Conservation (phyloP, 1,140 invertebrate genomes). For the Micrasema longulum region DNA sequence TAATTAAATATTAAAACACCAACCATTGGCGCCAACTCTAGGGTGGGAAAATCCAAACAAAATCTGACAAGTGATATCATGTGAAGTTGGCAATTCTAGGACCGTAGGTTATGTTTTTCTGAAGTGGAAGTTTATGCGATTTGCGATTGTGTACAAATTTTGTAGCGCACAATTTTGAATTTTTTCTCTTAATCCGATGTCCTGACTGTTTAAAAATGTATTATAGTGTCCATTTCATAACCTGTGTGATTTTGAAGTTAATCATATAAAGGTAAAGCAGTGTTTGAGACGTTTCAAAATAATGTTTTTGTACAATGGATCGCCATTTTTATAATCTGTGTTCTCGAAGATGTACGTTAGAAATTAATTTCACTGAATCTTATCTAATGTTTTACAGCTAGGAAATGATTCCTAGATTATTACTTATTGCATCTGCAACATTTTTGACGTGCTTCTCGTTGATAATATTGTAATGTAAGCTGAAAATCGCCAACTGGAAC, state of each 20-base stretch:
- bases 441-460: background rate
- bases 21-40: constrained; percentile 31
- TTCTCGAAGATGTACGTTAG: background rate
- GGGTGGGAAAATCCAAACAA: constrained; percentile 42
- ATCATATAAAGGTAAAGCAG: constrained; percentile 40
- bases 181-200: constrained; percentile 33
- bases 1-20: too few species aligned
- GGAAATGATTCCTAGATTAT: background rate
- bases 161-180: constrained; percentile 38
- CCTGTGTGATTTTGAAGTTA: constrained; percentile 29
- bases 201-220: constrained; percentile 29
- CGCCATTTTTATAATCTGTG: constrained; percentile 44
- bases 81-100: constrained; percentile 48
- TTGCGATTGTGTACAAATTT: constrained; percentile 46
- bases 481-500: background rate
- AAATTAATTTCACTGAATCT: constrained; percentile 8
- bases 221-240: constrained; percentile 20
- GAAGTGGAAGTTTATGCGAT: constrained; percentile 41
- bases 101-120: constrained; percentile 48
- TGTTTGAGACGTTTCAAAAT: constrained; percentile 27
- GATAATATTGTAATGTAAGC: too few species aligned
- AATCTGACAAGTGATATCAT: constrained; percentile 47
- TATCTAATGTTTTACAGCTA: constrained; percentile 7
- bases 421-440: background rate
- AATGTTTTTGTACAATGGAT: constrained; percentile 43